Evolutionary conservation across 2,113 vertebrate species (phyloP), one percentile per base, ranked within the genome.

Genomic region (Xiphorhynchus elegans): DNA sequence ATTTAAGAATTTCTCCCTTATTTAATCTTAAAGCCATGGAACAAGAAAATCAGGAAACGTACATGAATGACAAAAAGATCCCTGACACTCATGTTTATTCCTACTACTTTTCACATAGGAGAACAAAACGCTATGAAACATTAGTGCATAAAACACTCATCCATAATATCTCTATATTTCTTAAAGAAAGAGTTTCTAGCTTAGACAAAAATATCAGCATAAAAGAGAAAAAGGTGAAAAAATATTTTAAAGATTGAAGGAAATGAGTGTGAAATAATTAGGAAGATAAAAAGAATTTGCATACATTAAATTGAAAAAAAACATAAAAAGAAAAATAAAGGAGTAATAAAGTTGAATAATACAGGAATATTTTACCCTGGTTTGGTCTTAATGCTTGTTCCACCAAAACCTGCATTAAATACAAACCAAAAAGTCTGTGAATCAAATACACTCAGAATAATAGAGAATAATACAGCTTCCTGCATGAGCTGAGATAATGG

Each of bases 41-140:
- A 59, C 7, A 75, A 40, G 47, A 40, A 53, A 14, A 15, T 0
- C 7, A 47, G 2, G 6, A 55, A 62, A 4, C 4, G 28, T 73
- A 6, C 10, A 64, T 21, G 23, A 74, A 67, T 31, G 13, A 35
- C 35, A 67, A 53, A 25, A 21, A 56, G 40, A 73, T 56, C 8
- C 8, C 11, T 68, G 40, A 78, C 28, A 47, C 2, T 9, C 19
- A 46, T 9, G 3, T 42, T 84, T 47, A 46, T 79, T 73, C 21
- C 4, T 20, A 19, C 17, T 75, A 11, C 8, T 58, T 63, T 95
- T 60, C 23, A 49, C 2, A 60, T 29, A 9, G 29, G 5, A 87
- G 5, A 77, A 82, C 2, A 35, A 95, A 91, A 67, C 46, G 2
- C 1, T 21, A 10, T 35, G 9, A 26, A 83, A 91, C 21, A 49